Conservation (phyloP, 35 echinoderm and acorn worm genomes). For the Ophiothrix spiculata region DNA sequence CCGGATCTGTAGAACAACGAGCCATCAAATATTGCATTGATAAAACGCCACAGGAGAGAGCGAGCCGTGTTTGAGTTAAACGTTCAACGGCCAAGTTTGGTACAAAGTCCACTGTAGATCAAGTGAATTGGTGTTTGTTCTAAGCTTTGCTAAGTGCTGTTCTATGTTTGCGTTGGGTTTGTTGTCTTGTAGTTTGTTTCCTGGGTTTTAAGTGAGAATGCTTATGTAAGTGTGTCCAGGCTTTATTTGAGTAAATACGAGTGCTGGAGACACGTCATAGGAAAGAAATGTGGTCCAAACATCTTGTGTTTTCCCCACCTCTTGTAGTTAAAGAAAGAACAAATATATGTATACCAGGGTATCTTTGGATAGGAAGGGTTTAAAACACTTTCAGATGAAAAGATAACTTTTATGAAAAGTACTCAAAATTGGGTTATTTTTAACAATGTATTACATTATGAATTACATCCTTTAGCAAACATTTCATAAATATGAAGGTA, state of each 20-base stretch:
- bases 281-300: not conserved
- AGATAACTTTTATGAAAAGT: too few species aligned
- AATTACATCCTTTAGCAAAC: too few species aligned
- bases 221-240: not conserved
- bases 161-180: not conserved
- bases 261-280: not conserved
- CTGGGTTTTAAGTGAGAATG: not conserved
- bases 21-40: not conserved
- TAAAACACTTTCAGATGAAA: too few species aligned
- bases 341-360: too few species aligned
- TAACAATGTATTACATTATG: too few species aligned
- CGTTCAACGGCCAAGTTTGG: not conserved
- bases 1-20: conserved; percentile 11
- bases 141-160: not conserved
- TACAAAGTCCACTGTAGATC: not conserved
- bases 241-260: not conserved
- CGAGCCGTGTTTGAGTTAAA: not conserved
- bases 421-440: too few species aligned
- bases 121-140: not conserved
- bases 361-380: too few species aligned
- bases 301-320: not conserved
- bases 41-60: too few species aligned
- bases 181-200: not conserved
- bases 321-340: too few species aligned
- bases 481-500: too few species aligned